Evolutionary conservation across 2,888 invertebrate species (phyloP).

Genomic region (Pachymerium ferrugineum): DNA sequence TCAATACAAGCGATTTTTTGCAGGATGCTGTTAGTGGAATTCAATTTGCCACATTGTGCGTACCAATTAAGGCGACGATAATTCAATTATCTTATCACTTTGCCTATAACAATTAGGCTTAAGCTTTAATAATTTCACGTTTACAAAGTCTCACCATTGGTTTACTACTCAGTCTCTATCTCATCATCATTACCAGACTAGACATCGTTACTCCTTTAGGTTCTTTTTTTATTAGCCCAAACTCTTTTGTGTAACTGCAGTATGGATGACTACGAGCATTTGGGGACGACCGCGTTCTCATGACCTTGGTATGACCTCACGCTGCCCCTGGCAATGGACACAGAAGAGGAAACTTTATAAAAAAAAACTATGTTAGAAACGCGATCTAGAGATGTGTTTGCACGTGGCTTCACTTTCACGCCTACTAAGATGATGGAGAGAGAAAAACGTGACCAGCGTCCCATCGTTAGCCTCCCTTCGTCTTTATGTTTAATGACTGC

Average conservation of each 20-base stretch:
- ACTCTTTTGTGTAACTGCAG: slow-evolving; percentile 15
- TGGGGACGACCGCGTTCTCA: slow-evolving; percentile 25
- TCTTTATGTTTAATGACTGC: slow-evolving; percentile 7
- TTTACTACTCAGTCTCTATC: background rate
- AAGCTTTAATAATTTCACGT: background rate
- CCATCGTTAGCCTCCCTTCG: background rate
- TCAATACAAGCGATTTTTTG: background rate
- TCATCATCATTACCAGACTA: background rate
- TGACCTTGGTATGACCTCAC: background rate
- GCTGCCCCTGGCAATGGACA: slow-evolving; percentile 10
- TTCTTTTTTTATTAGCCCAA: background rate
- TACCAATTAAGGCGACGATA: slow-evolving; percentile 3
- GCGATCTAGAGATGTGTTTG: background rate
- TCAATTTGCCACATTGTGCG: slow-evolving; percentile 11
- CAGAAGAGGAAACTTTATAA: slow-evolving; percentile 7
- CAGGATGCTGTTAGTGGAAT: background rate
- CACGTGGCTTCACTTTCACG: background rate
- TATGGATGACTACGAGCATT: slow-evolving; percentile 17
- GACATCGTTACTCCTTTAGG: slow-evolving; percentile 14
- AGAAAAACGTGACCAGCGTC: slow-evolving; percentile 2
- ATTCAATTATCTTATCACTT: slow-evolving; percentile 6
- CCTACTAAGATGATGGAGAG: background rate
- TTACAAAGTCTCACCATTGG: no score
- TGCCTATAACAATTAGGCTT: background rate
- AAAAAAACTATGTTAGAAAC: background rate